Conservation (phyloP, 1,140 invertebrate species). For the Eufriesea mexicana region DNA sequence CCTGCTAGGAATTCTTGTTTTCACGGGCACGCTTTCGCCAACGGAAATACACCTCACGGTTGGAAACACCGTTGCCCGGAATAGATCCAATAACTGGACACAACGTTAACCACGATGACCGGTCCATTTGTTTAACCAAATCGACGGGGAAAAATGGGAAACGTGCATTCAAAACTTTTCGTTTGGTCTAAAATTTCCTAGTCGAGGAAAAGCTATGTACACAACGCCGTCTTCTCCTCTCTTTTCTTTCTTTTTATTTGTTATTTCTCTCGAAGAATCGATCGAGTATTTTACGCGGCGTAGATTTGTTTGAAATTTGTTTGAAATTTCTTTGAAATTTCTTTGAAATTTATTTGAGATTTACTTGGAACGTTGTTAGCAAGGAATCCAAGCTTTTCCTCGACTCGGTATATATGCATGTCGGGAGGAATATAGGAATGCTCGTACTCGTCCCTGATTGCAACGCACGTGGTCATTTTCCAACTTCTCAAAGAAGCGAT, state of each 20-base stretch:
- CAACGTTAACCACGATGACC: constrained; percentile 1
- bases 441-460: background rate
- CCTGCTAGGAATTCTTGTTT: background rate
- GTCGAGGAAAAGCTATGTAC: background rate
- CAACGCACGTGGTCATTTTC: constrained; percentile 42
- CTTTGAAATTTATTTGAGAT: too few species aligned
- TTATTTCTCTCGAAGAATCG: too few species aligned
- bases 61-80: background rate
- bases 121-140: background rate
- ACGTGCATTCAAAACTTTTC: background rate
- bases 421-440: background rate
- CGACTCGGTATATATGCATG: background rate
- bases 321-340: too few species aligned
- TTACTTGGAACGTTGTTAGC: too few species aligned
- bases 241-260: too few species aligned
- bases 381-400: background rate
- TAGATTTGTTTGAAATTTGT: too few species aligned
- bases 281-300: too few species aligned
- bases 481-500: background rate
- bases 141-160: background rate
- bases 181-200: background rate
- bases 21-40: background rate
- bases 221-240: background rate
- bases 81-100: background rate
- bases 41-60: background rate